These are phyloP conservation scores for Scolopax mira DNA, from an alignment of 2,113 vertebrate genomes.

Conservation along the genomic window DNA sequence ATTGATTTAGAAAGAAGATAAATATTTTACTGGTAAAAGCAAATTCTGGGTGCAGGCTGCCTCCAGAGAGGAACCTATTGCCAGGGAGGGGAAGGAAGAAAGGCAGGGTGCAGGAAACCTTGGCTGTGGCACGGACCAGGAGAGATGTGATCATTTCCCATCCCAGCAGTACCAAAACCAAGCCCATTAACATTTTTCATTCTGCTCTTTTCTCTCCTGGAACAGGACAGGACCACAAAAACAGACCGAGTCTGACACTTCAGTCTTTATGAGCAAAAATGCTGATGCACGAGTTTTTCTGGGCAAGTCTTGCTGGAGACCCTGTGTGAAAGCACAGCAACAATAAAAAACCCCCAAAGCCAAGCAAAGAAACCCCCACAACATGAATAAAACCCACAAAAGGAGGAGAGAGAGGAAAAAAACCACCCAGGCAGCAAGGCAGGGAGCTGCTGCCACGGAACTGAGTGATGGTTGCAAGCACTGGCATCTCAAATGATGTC, in stretches of 20 bases:
- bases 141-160: neutral
- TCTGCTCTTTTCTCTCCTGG: neutral
- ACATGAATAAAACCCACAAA: neutral
- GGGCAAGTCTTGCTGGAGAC: neutral
- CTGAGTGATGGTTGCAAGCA: neutral
- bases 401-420: neutral
- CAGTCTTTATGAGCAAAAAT: rapidly evolving
- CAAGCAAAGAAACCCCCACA: neutral
- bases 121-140: rapidly evolving
- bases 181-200: rapidly evolving
- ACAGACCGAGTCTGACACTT: neutral
- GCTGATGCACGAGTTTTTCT: neutral
- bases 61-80: neutral
- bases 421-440: neutral
- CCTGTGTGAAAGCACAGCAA: neutral
- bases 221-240: neutral
- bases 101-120: neutral
- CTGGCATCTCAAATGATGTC: neutral
- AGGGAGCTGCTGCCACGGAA: neutral
- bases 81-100: neutral
- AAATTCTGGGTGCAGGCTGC: neutral
- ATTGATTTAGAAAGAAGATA: neutral
- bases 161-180: rapidly evolving
- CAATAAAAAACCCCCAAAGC: neutral
- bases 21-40: neutral